These are phyloP conservation scores for Apodemus sylvaticus DNA, from an alignment of 2,113 vertebrate species.

Conservation along the genomic window DNA sequence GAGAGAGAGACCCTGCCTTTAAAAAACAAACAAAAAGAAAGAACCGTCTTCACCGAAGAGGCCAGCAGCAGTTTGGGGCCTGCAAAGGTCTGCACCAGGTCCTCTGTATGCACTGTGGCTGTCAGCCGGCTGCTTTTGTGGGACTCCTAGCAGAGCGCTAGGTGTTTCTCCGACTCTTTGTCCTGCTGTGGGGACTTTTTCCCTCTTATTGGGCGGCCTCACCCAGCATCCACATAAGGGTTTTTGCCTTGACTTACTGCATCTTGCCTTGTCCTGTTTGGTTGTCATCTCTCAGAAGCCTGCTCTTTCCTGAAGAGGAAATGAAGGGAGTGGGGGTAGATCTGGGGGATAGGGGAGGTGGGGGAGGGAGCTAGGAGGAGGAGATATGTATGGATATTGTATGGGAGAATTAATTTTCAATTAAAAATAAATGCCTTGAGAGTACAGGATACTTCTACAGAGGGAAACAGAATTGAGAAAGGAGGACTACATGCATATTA, in stretches of 20 bases:
- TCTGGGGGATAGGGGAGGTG: too few relatives aligned
- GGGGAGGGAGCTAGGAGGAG: not conserved
- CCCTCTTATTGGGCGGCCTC: too few relatives aligned
- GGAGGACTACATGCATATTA: not conserved
- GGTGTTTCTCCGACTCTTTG: not conserved
- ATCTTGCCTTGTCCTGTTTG: not conserved
- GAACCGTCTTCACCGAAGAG: too few relatives aligned
- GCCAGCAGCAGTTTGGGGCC: not conserved
- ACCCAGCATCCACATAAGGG: not conserved
- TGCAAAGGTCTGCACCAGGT: not conserved
- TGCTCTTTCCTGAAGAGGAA: not conserved
- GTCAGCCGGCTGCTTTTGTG: not conserved
- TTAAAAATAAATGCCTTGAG: not conserved
- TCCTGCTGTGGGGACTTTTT: not conserved
- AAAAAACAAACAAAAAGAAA: too few relatives aligned
- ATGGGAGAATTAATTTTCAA: not conserved
- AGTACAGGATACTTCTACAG: not conserved
- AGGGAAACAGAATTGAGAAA: conserved; percentile 29
- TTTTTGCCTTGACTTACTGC: not conserved
- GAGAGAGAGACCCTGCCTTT: too few relatives aligned
- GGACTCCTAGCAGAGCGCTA: not conserved
- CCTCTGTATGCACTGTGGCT: too few relatives aligned
- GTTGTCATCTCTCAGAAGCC: not conserved
- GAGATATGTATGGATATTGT: not conserved
- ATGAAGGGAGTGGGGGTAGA: rapidly evolving